Percentiles rank a stretch among this genome's conserved stretches.
phyloP scores from a whole-genome alignment of 2,113 vertebrate genomes.

The Erythrocebus patas region DNA sequence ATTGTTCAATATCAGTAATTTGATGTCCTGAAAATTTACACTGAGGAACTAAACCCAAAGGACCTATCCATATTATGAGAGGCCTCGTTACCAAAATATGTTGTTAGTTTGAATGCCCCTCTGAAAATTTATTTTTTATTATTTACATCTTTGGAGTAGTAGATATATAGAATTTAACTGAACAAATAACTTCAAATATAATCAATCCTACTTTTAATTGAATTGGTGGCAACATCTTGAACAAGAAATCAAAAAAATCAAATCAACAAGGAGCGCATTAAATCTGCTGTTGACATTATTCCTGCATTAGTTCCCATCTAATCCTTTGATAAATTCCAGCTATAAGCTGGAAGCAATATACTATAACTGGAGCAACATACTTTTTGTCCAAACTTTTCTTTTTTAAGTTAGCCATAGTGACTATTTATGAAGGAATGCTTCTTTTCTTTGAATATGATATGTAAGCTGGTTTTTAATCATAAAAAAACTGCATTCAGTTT shows the following conservation, averaged over 20 bases:
- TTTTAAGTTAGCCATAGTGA: not conserved
- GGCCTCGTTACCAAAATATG: not conserved
- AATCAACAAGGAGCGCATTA: conserved; percentile 3
- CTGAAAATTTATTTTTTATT: not conserved
- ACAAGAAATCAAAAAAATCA: conserved; percentile 13
- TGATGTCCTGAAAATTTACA: not conserved
- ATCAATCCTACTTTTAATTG: not conserved
- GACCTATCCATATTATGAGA: not conserved
- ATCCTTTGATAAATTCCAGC: conserved; percentile 1
- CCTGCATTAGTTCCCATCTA: not conserved
- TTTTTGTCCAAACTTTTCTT: not conserved
- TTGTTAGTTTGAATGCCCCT: not conserved
- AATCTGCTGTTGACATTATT: not conserved
- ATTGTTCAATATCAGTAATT: not conserved
- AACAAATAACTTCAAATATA: not conserved
- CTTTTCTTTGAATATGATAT: not conserved
- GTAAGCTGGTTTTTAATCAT: not conserved
- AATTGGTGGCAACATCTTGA: not conserved
- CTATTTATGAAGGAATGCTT: not conserved
- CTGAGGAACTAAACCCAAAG: not conserved
- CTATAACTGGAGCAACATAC: not conserved
- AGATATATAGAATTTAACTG: not conserved
- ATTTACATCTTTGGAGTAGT: not conserved
- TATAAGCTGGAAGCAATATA: not conserved
- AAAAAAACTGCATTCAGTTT: not conserved